phyloP scores from a whole-genome alignment of 2,888 invertebrate genomes.

The Oscheius sp. region DNA sequence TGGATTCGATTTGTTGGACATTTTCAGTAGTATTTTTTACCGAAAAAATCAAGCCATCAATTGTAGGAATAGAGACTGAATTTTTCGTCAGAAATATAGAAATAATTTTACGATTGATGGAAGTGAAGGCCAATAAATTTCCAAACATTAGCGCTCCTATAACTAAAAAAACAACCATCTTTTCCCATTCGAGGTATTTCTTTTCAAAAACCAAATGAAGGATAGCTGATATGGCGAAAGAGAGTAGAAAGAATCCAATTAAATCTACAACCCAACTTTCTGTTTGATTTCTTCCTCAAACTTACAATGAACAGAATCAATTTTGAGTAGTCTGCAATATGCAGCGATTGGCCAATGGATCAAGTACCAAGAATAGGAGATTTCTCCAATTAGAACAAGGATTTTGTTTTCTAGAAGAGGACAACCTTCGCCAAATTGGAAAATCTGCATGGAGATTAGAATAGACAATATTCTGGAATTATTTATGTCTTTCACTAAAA shows the following conservation, averaged over 20 bases:
- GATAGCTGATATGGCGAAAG: not conserved
- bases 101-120: not conserved
- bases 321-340: not conserved
- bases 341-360: slow-evolving; percentile 19
- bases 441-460: not conserved
- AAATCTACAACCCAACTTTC: not conserved
- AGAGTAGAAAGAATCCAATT: not conserved
- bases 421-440: not conserved
- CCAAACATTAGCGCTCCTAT: no score
- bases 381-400: slow-evolving; percentile 8
- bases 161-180: no score
- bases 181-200: not conserved
- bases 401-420: not conserved
- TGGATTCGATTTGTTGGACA: not conserved
- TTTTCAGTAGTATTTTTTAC: not conserved
- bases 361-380: slow-evolving; percentile 15
- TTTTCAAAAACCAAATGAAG: not conserved
- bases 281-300: no score
- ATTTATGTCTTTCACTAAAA: not conserved
- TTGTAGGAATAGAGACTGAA: not conserved
- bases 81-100: not conserved
- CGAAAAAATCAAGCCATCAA: not conserved
- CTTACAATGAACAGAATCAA: not conserved
- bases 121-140: no score
- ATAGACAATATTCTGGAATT: not conserved